Percentiles rank a stretch among this genome's conserved stretches.
Conservation (phyloP, 2,113 vertebrate genomes). For the Hyla sarda region DNA sequence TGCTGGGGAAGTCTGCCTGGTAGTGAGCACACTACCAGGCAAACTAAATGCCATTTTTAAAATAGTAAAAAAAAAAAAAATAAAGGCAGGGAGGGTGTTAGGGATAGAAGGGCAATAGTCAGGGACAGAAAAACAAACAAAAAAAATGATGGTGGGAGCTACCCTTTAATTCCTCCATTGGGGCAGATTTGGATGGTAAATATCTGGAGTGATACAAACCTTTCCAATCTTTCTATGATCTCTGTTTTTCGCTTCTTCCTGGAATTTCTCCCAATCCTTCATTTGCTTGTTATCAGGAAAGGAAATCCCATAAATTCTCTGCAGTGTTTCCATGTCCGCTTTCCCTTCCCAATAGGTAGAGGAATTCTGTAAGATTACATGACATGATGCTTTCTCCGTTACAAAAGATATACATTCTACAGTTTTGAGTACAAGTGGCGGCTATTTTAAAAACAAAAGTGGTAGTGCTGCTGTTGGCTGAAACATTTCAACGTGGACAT, state of each 20-base stretch:
- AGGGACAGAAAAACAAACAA: no score
- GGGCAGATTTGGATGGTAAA: not conserved
- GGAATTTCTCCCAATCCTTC: conserved; percentile 76
- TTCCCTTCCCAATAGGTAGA: conserved; percentile 78
- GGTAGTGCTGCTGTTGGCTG: no score
- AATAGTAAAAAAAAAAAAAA: no score
- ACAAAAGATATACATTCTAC: not conserved
- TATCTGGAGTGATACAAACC: conserved; percentile 59
- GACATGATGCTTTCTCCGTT: not conserved
- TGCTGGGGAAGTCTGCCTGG: no score
- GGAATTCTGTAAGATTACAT: conserved; percentile 70
- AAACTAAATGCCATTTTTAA: no score
- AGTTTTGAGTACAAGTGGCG: not conserved
- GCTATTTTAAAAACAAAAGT: no score
- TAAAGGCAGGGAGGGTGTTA: no score
- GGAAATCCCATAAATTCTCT: conserved; percentile 79
- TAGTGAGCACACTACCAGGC: no score
- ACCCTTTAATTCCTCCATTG: no score
- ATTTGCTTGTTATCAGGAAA: conserved; percentile 78
- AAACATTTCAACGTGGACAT: no score
- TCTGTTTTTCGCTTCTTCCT: conserved; percentile 75
- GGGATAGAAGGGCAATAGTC: no score
- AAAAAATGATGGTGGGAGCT: no score
- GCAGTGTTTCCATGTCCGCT: conserved; percentile 77
- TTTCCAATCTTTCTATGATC: conserved; percentile 80